Evolutionary conservation across 2,888 invertebrate genomes (phyloP), one percentile per base, ranked within the genome.

Genomic region (Nomada fucata): DNA sequence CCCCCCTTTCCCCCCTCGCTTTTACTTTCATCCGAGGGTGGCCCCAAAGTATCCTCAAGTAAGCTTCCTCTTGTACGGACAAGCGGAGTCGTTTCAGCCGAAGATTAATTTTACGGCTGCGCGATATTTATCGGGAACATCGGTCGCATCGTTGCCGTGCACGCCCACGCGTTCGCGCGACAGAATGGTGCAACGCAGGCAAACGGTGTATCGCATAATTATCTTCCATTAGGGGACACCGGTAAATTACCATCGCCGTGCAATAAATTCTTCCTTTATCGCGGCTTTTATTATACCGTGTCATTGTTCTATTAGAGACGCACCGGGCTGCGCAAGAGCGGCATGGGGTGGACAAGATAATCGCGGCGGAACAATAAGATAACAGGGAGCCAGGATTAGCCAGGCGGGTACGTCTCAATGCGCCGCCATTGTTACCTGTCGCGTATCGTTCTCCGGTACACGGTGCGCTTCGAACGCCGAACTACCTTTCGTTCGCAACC

Each of bases 281-380:
- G 67, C 7, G 26, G 53, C 18, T 75, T 72, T 86, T 86, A 71
- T 78, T 80, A 75, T 67, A 75, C 52, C 1, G 64, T 84, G 61
- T 75, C 75, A 82, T 79, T 79, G 76, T 70, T 74, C 75, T 52
- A 69, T 50, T 10, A 50, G 55, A 20, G 50, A 42, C 55, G 23
- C 29, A 50, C 70, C n/a, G 29, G 44, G 36, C 59, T 23, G 57
- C 53, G 64, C 60, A 78, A 78, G 67, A 59, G 61, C 76, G 47
- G 9, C 52, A 47, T n/a, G 67, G 71, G 52, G 69, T 65, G 60
- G 59, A 63, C 59, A 60, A 77, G 70, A 82, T 79, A 82, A 86
- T 84, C 82, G 82, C 59, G 64, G 29, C 64, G 72, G 77, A 70
- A 86, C 86, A 86, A 86, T 84, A 69, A 84, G 77, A 79, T 81